Evolutionary conservation across 1,140 invertebrate genomes (phyloP).

Genomic region (Liolophura sinensis): DNA sequence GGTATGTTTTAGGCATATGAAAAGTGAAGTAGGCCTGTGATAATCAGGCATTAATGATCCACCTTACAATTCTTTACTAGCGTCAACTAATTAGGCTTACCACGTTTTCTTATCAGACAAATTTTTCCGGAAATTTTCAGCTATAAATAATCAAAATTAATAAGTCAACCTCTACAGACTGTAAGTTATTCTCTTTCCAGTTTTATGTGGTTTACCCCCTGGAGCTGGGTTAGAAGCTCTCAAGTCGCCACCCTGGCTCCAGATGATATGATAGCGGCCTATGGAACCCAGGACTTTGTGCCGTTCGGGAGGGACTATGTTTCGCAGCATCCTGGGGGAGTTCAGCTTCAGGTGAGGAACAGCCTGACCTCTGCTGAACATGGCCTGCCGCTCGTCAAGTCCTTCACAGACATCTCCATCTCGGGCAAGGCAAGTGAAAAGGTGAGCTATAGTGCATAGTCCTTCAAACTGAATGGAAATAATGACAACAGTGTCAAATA

Average conservation of each 20-base stretch:
- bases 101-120: no score
- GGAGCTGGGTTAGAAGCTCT: neutral
- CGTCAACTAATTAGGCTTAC: no score
- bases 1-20: no score
- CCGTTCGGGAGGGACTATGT: conserved; percentile 84
- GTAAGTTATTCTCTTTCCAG: conserved; percentile 7
- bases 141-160: no score
- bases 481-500: conserved; percentile 6
- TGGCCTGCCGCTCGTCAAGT: conserved; percentile 54
- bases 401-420: conserved; percentile 55
- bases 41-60: no score
- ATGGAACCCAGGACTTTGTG: conserved; percentile 76
- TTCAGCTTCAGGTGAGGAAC: conserved; percentile 45
- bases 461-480: conserved; percentile 4
- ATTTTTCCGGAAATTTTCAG: no score
- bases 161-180: no score
- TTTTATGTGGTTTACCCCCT: conserved; percentile 4
- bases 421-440: conserved; percentile 33
- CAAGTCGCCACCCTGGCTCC: conserved; percentile 47
- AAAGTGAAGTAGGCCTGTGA: no score
- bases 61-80: no score
- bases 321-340: conserved; percentile 74
- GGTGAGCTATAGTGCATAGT: neutral
- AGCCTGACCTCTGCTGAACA: conserved; percentile 31
- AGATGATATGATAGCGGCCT: conserved; percentile 58